Base-by-base conservation (phyloP, 2,113 vertebrate genomes). In the Podarcis muralis region DNA sequence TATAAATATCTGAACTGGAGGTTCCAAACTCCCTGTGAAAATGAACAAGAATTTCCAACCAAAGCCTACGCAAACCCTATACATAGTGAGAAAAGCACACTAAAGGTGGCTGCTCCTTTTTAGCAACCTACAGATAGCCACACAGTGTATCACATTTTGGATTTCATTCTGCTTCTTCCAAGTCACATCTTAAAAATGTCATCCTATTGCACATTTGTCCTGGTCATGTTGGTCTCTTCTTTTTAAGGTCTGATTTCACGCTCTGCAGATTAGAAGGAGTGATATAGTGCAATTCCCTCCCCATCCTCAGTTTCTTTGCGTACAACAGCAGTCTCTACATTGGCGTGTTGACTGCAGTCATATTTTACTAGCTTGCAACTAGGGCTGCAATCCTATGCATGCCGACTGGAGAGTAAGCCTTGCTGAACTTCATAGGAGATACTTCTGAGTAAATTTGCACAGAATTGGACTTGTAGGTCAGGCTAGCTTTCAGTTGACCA, bases 171-270 rank as follows among this genome's bases (percentile, higher is more conserved):
- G 16, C 82, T 86, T 81, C 83, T 37, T 71, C 62, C 57, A 72
- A 94, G 93, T 97, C 97, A 97, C 96, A 97, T 97, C 97, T 96
- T 96, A 86, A 96, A 94, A 96, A 93, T 89, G 87, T 92, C 89
- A 90, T 91, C 93, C 93, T 97, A 98, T 97, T 98, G 97, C 97
- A 98, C 97, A 88, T 97, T 96, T 95, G 94, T 97, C 96, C 96
- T 96, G 96, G 96, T 96, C 95, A 96, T 85, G 90, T 93, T 89
- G 81, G 93, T 95, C 91, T 93, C 91, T 92, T 94, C 91, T 95
- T 94, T 94, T 18, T 93, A 94, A 94, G 81, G 87, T 94, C 92
- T 90, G 94, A 90, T 93, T 93, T 91, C 92, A 92, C 93, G 94
- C 95, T 95, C 94, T 94, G 94, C 93, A 93, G 92, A 93, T 94